phyloP scores from a whole-genome alignment of 2,797 vertebrate species.

The Schizopygopsis pylzovi region DNA sequence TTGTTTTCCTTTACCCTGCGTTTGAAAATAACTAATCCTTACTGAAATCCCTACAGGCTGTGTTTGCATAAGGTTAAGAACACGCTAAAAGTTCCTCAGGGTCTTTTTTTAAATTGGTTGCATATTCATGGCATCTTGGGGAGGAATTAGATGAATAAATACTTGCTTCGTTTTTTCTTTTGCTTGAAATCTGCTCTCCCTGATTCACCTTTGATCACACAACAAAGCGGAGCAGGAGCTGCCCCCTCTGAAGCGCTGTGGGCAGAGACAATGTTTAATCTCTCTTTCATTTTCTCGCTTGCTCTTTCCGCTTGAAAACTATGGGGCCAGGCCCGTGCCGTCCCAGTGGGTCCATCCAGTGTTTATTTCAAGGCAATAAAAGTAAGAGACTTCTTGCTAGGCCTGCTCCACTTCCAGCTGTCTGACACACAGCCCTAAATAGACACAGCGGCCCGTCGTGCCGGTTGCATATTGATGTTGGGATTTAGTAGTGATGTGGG shows the following conservation, averaged over 20 bases:
- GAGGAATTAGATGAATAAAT: conserved; percentile 32
- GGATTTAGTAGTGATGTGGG: conserved; percentile 45
- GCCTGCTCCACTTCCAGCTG: conserved; percentile 51
- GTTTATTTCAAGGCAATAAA: conserved; percentile 48
- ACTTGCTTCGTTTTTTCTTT: background rate
- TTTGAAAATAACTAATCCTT: conserved; percentile 34
- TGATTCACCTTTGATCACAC: conserved; percentile 46
- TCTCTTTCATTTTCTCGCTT: conserved; percentile 41
- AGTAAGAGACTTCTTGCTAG: conserved; percentile 50
- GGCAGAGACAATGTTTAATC: conserved; percentile 36
- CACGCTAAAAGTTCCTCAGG: conserved; percentile 5
- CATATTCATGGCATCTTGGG: conserved; percentile 33
- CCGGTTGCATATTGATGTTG: conserved; percentile 39
- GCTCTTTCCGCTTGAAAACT: conserved; percentile 19
- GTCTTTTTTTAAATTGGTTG: conserved; percentile 2
- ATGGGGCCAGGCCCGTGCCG: background rate
- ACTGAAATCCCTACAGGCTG: conserved; percentile 21
- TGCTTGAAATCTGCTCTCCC: conserved; percentile 12
- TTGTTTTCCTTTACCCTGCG: conserved; percentile 29
- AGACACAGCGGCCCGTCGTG: conserved; percentile 29
- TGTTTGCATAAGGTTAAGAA: conserved; percentile 45
- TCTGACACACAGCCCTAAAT: conserved; percentile 51
- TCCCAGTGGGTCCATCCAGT: conserved; percentile 31
- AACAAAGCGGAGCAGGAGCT: conserved; percentile 30
- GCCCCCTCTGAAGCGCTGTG: conserved; percentile 28